Percentiles rank a stretch among this genome's conserved stretches.
phyloP scores from a whole-genome alignment of 2,113 vertebrate species.

The Entosphenus tridentatus region DNA sequence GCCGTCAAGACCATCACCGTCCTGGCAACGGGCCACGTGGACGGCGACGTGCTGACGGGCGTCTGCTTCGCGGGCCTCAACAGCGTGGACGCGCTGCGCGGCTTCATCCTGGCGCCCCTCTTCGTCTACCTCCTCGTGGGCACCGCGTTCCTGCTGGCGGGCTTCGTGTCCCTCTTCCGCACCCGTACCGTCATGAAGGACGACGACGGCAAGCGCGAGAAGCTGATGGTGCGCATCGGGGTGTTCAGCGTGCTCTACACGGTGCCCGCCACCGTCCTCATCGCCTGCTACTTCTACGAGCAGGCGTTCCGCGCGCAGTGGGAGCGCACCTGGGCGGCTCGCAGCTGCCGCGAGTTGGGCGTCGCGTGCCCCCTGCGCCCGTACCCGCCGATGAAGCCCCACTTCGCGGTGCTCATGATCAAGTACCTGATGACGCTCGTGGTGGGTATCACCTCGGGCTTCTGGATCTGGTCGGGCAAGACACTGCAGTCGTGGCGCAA shows the following conservation, averaged over 20 bases:
- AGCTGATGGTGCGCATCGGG: conserved; percentile 87
- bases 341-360: conserved; percentile 64
- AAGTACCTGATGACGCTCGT: conserved; percentile 96
- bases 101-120: conserved; percentile 66
- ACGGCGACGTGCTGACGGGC: conserved; percentile 69
- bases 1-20: conserved; percentile 65
- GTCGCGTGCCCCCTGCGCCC: conserved; percentile 45
- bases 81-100: conserved; percentile 61
- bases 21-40: conserved; percentile 65
- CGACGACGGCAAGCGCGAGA: conserved; percentile 82
- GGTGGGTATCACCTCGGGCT: conserved; percentile 78
- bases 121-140: conserved; percentile 67
- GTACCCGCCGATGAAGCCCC: conserved; percentile 27
- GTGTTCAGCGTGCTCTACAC: conserved; percentile 86
- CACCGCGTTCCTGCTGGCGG: conserved; percentile 66
- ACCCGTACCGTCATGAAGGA: conserved; percentile 97
- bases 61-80: conserved; percentile 93
- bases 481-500: conserved; percentile 86
- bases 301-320: conserved; percentile 56
- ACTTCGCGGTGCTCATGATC: conserved; percentile 86
- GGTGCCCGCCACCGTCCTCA: conserved; percentile 63
- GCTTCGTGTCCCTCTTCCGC: conserved; percentile 72
- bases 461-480: conserved; percentile 97
- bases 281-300: conserved; percentile 81
- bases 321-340: conserved; percentile 54